These are phyloP conservation scores for Caenorhabditis imperialis DNA, from an alignment of 2,888 invertebrate species.

Conservation along the genomic window DNA sequence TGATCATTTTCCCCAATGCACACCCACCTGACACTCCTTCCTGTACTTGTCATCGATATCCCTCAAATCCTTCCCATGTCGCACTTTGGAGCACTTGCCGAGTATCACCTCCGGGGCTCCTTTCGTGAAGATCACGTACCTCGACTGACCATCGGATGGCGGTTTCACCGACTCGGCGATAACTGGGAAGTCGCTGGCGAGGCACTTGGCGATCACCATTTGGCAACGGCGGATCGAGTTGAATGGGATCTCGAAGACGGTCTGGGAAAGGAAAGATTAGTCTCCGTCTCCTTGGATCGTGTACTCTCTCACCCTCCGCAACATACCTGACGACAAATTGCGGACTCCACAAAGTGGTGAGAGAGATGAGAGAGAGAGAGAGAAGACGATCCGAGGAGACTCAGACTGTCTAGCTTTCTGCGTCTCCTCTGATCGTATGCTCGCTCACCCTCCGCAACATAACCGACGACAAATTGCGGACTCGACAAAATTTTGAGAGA, in stretches of 20 bases:
- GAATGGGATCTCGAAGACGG: slow-evolving; percentile 75
- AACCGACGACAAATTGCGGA: too few species aligned
- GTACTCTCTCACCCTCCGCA: too few species aligned
- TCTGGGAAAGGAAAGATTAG: slow-evolving; percentile 43
- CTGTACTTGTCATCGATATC: slow-evolving; percentile 71
- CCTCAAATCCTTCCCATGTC: slow-evolving; percentile 62
- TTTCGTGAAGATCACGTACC: slow-evolving; percentile 75
- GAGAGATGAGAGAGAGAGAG: too few species aligned
- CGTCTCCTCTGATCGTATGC: too few species aligned
- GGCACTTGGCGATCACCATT: slow-evolving; percentile 69
- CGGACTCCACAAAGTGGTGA: too few species aligned
- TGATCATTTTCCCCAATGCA: too few species aligned
- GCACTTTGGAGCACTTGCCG: slow-evolving; percentile 64
- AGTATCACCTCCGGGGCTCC: slow-evolving; percentile 76
- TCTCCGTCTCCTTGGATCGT: too few species aligned
- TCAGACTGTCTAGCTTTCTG: too few species aligned
- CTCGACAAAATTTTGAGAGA: too few species aligned
- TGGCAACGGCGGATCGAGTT: slow-evolving; percentile 76
- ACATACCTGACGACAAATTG: too few species aligned
- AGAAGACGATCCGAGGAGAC: too few species aligned
- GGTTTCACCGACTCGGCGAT: slow-evolving; percentile 23
- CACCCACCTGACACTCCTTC: slow-evolving; percentile 70
- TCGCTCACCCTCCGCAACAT: too few species aligned
- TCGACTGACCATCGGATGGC: slow-evolving; percentile 52
- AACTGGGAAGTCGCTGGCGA: slow-evolving; percentile 52